Evolutionary conservation across 2,113 vertebrate species (phyloP), one percentile per base, ranked within the genome.

Genomic region (Thalassarche chlororhynchos): DNA sequence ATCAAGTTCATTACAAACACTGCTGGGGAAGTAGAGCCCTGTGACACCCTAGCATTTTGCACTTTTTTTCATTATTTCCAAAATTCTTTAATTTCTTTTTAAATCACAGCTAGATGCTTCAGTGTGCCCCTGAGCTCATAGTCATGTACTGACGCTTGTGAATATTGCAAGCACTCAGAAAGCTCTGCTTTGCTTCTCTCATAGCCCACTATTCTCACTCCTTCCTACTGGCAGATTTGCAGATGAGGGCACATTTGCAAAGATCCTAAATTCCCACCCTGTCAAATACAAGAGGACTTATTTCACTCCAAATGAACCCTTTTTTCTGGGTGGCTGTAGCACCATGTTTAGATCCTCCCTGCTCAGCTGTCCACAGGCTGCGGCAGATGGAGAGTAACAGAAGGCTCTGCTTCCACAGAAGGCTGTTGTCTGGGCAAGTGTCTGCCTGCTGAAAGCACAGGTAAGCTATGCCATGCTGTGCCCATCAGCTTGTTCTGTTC

Each of bases 361-460:
- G 62, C 75, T 96, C 94, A 95, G 94, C 95, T 95, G 94, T 91
- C 95, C 87, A 64, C 78, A 68, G 89, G 64, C 93, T 84, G 91
- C 91, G 94, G 93, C 95, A 95, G 93, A 95, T 95, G 96, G 97
- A 90, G 72, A 96, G 76, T n/a, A 92, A 93, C 96, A 96, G 93
- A 96, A 97, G 91, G 95, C 87, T 77, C n/a, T 88, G 49, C 46
- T 96, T 89, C 93, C 88, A 89, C 89, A 91, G 91, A 96, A 93
- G 72, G 84, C 91, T 95, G 70, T 55, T 89, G 89, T 95, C 94
- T 97, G 93, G 84, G 26, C 66, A 86, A 96, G 79, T 80, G 89
- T 91, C 87, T 93, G 81, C 23, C 81, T 96, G 82, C 75, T 60
- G 84, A 95, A 94, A 83, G 82, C 85, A 88, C 97, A 96, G 95